Evolutionary conservation across 2,113 vertebrate genomes (phyloP), one percentile per base, ranked within the genome.

Genomic region (Corydoras sp.): DNA sequence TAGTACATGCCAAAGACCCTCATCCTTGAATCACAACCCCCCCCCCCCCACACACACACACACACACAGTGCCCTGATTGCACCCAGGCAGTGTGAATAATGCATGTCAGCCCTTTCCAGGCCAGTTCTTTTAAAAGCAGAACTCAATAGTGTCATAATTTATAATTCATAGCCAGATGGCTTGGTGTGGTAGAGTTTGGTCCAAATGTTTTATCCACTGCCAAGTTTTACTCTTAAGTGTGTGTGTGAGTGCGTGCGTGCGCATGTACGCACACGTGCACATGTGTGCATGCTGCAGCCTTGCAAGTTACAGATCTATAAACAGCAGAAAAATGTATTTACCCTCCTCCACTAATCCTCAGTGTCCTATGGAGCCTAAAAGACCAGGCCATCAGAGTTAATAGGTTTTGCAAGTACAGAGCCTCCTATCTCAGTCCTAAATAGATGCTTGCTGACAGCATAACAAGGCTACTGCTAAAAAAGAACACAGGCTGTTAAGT

Each of bases 161-260:
- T 65, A 83, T 83, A 75, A 83, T 81, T 83, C 51, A 81, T 78
- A 12, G 50, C 69, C 76, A 75, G 72, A 75, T 65, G 75, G 80
- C 75, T 62, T 58, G 5, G 24, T 77, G 77, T 74, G 63, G 70
- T 66, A 63, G 56, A 69, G 73, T 10, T 75, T 50, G 73, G 65
- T 73, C 51, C 63, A 43, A 18, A 50, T 69, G 30, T 18, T 35
- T 8, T 62, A 62, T 54, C 10, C 11, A 7, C n/a, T 3, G 12
- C 24, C 50, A 14, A 14, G 4, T 5, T 24, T 24, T 3, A 2
- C 35, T 43, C 4, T 43, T 43, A 43, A 43, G 7, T 43, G 35
- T 43, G 35, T 10, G 3, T 30, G 10, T 9, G 10, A 1, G 18
- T 69, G 66, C 51, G 24, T 54, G 59, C 49, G 43, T 49, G 65